phyloP scores from a whole-genome alignment of 2,113 vertebrate species.

The Apeltes quadracus region DNA sequence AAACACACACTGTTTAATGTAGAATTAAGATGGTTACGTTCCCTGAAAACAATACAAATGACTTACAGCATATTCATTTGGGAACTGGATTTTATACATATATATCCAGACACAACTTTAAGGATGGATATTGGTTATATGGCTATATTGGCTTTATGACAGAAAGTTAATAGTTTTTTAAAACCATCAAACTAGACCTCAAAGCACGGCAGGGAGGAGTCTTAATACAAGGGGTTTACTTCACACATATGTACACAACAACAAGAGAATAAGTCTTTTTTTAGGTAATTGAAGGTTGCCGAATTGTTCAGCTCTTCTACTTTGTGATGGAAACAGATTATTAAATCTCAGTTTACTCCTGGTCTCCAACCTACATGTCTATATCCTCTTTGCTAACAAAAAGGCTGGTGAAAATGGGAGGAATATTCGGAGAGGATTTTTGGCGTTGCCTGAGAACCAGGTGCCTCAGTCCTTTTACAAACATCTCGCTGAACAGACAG shows the following conservation, averaged over 20 bases:
- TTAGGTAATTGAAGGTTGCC: neutral
- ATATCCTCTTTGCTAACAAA: neutral
- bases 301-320: neutral
- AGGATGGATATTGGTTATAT: neutral
- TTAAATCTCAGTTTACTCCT: neutral
- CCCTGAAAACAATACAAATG: conserved; percentile 21
- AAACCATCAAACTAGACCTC: neutral
- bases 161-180: neutral
- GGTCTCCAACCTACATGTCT: neutral
- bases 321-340: neutral
- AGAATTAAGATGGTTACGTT: neutral
- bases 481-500: too few relatives aligned
- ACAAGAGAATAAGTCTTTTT: neutral
- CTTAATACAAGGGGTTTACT: neutral
- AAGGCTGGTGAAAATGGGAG: neutral
- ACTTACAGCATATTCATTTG: conserved; percentile 25
- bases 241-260: neutral
- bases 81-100: neutral
- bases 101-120: conserved; percentile 11
- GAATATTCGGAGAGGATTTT: neutral
- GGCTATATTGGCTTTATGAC: too few relatives aligned
- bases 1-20: conserved; percentile 41
- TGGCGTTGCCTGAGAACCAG: too few relatives aligned
- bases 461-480: neutral
- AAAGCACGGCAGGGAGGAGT: neutral